These are phyloP conservation scores for Hippolais icterina DNA, from an alignment of 2,113 vertebrate genomes.

Conservation along the genomic window DNA sequence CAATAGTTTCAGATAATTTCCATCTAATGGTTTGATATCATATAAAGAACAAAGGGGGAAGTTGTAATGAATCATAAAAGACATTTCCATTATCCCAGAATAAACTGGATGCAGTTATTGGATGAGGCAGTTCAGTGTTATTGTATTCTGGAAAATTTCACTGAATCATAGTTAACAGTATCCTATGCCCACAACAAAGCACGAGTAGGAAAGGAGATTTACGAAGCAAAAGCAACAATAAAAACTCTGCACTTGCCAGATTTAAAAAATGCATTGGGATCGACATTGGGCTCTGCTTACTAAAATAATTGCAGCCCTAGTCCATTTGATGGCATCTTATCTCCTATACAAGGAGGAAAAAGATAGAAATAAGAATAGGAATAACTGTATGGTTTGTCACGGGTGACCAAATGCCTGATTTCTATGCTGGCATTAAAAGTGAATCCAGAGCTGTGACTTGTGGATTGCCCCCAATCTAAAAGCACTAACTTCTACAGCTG, in stretches of 20 bases:
- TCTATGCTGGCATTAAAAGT: slow-evolving; percentile 2
- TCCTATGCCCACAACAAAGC: background rate
- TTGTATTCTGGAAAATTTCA: background rate
- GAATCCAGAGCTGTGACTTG: background rate
- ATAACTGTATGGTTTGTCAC: background rate
- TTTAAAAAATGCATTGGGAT: slow-evolving; percentile 15
- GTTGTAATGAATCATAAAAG: slow-evolving; percentile 50
- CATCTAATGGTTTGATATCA: background rate
- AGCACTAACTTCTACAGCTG: slow-evolving; percentile 18
- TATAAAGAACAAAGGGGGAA: background rate
- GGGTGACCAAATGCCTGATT: slow-evolving; percentile 2
- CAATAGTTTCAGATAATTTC: slow-evolving; percentile 32
- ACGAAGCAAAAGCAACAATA: slow-evolving; percentile 11
- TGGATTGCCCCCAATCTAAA: slow-evolving; percentile 39
- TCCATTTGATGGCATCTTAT: background rate
- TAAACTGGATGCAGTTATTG: slow-evolving; percentile 45
- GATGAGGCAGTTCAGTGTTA: slow-evolving; percentile 4
- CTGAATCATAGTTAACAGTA: slow-evolving; percentile 15
- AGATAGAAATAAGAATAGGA: background rate
- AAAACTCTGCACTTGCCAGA: background rate
- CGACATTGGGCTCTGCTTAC: background rate
- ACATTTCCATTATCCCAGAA: slow-evolving; percentile 52
- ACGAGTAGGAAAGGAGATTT: background rate
- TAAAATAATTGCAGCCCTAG: slow-evolving; percentile 17
- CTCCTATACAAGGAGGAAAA: background rate